Evolutionary conservation across 2,797 vertebrate species (phyloP), one percentile per base, ranked within the genome.

Genomic region (Botia almorhae): DNA sequence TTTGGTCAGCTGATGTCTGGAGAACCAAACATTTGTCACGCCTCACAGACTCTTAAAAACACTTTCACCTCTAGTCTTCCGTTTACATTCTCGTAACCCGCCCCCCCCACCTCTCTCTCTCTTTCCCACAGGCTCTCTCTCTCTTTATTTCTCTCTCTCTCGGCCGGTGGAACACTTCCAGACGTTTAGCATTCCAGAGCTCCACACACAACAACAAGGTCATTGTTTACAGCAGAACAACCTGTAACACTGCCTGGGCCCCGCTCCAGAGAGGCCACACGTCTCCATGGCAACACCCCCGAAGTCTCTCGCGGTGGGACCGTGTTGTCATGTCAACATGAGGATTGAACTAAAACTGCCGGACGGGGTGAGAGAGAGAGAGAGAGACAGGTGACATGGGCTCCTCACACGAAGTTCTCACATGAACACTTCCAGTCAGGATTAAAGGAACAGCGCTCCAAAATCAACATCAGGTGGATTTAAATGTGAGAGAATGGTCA

Each of bases 151-250:
- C 55, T 58, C 55, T 23, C 19, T 19, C 23, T 76, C 69, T 58
- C 19, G 19, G n/a, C 21, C 19, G 8, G 55, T 51, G 91, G 92
- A 93, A 92, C 93, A 93, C 92, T 93, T 92, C 92, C 92, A 93
- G 91, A 92, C 91, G 87, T 91, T 92, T 89, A 91, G 90, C 94
- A 95, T 94, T 95, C 94, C 94, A 90, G 90, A 89, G 91, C 91
- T 90, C 91, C 75, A 87, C 88, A 78, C 78, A 72, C 80, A 94
- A 26, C 94, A 95, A 94, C 92, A 93, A 93, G 92, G 91, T 93
- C 94, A 95, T 95, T 95, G 93, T 95, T 94, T 93, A 94, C 91
- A 87, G 91, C 90, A 85, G 91, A 92, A 93, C 91, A 93, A 95
- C 93, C 94, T 95, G 93, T 93, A 94, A 94, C 92, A 88, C 91